A percentile compares a stretch with the other conserved stretches of the same genome.
Conservation (phyloP, 2,113 vertebrate species). For the human region GRCh38 chr15:74037001-74037500, state of each 20-base stretch:
- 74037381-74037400: neutral
- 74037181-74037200: neutral
- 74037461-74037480: neutral
- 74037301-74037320: neutral
- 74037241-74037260: neutral
- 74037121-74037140: too few species aligned
- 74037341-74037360: neutral
- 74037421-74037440: neutral
- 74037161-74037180: neutral
- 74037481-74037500: too few species aligned
- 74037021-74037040: neutral
- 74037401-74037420: neutral
- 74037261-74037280: fast-evolving
- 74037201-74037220: neutral
- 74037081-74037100: neutral
- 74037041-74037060: neutral
- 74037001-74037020: neutral
- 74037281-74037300: neutral
- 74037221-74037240: neutral
- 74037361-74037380: neutral
- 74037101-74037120: neutral
- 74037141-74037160: too few species aligned
- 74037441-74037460: too few species aligned
- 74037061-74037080: neutral
- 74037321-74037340: neutral